Evolutionary conservation across 2,888 invertebrate species (phyloP).

Genomic region (Drosophila picticornis): DNA sequence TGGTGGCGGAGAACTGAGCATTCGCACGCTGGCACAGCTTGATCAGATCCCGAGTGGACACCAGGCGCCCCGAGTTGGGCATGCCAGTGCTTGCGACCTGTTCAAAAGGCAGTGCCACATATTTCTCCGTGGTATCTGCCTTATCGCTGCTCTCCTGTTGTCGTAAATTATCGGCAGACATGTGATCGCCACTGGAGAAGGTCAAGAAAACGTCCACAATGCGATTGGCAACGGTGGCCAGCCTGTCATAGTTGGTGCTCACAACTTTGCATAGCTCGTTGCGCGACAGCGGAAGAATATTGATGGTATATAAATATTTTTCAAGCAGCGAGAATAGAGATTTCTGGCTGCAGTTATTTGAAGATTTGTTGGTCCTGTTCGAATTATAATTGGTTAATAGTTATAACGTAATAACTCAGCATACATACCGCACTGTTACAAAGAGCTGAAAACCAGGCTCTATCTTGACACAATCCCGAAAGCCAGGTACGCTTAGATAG

Average conservation of each 20-base stretch:
- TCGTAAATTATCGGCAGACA: slow-evolving; percentile 83
- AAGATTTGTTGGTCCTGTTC: slow-evolving; percentile 82
- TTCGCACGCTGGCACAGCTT: slow-evolving; percentile 95
- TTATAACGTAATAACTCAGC: background rate
- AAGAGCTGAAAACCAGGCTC: slow-evolving; percentile 96
- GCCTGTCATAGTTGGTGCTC: slow-evolving; percentile 88
- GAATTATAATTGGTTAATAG: background rate
- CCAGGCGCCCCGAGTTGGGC: slow-evolving; percentile 87
- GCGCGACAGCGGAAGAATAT: slow-evolving; percentile 91
- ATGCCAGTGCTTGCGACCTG: slow-evolving; percentile 66
- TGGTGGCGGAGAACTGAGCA: slow-evolving; percentile 90
- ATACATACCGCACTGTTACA: slow-evolving; percentile 91
- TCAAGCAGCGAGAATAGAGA: slow-evolving; percentile 90
- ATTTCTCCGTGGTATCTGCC: slow-evolving; percentile 74
- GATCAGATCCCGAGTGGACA: slow-evolving; percentile 94
- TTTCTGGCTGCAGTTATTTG: slow-evolving; percentile 84
- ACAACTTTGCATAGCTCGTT: slow-evolving; percentile 91
- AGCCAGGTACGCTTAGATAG: slow-evolving; percentile 94
- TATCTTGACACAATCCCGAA: slow-evolving; percentile 92
- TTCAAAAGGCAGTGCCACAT: slow-evolving; percentile 80
- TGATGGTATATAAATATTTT: slow-evolving; percentile 93
- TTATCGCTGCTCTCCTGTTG: slow-evolving; percentile 85
- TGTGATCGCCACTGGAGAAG: slow-evolving; percentile 90
- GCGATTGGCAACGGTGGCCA: slow-evolving; percentile 90
- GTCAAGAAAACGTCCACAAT: slow-evolving; percentile 94